A percentile compares a stretch with the other conserved stretches of the same genome.
These are phyloP conservation scores for Amazona guildingii DNA, from an alignment of 2,113 vertebrate species.

Conservation along the genomic window DNA sequence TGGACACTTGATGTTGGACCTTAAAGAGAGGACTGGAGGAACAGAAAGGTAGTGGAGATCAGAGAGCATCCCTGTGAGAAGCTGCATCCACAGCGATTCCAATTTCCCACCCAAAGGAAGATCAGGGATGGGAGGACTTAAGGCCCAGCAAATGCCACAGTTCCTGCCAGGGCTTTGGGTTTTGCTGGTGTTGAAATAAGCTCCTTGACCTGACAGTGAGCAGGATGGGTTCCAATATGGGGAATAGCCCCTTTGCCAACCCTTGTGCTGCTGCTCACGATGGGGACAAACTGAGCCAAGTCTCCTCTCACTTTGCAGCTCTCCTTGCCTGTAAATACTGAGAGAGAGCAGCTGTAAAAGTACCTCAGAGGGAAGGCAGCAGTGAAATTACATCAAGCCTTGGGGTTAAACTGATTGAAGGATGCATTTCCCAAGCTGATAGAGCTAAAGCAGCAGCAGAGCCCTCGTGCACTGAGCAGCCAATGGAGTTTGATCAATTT, in stretches of 20 bases:
- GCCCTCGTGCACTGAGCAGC: not conserved
- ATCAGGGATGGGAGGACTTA: not conserved
- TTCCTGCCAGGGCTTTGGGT: not conserved
- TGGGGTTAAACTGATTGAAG: slow-evolving; percentile 47
- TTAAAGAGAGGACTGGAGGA: not conserved
- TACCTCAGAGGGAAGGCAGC: slow-evolving; percentile 33
- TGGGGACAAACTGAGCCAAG: not conserved
- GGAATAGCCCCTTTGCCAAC: not conserved
- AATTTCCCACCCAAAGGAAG: not conserved
- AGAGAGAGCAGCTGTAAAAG: not conserved
- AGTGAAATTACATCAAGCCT: slow-evolving; percentile 45
- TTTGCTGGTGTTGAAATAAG: not conserved
- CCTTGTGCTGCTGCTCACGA: not conserved
- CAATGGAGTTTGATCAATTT: not conserved
- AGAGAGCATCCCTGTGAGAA: rapidly evolving
- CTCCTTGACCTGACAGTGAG: not conserved
- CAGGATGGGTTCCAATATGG: not conserved
- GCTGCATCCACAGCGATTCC: not conserved
- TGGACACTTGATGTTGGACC: not conserved
- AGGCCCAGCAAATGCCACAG: not conserved
- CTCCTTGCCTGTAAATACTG: slow-evolving; percentile 12
- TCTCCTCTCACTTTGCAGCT: not conserved
- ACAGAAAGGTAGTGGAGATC: not conserved
- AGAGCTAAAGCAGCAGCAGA: not conserved
- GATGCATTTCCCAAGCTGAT: slow-evolving; percentile 22